Evolutionary conservation across 2,888 invertebrate genomes (phyloP).

Genomic region (Chalcis sispes): DNA sequence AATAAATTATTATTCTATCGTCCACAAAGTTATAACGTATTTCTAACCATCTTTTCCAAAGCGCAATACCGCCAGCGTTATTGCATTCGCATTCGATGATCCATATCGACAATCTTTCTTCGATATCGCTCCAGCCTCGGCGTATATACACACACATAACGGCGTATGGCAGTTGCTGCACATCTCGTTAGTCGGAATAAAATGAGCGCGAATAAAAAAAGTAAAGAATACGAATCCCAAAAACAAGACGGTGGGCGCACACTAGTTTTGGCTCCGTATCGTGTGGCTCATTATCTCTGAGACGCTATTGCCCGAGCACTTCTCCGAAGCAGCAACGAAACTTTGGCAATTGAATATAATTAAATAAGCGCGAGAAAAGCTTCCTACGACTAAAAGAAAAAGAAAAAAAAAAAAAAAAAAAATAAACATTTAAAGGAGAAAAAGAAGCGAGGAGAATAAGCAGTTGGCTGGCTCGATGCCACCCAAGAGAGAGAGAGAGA

Average conservation of each 20-base stretch:
- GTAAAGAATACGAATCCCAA: neutral
- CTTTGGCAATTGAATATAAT: conserved; percentile 75
- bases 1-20: neutral
- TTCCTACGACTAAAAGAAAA: conserved; percentile 4
- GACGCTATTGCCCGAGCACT: conserved; percentile 56
- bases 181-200: conserved; percentile 2
- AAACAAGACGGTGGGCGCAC: neutral
- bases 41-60: neutral
- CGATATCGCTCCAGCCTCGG: neutral
- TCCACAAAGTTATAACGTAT: neutral
- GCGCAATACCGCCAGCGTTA: conserved; percentile 13
- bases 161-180: too few relatives aligned
- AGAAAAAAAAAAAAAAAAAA: conserved; percentile 23
- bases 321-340: conserved; percentile 63
- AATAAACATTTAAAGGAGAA: neutral
- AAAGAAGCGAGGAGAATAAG: conserved; percentile 24
- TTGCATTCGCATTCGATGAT: conserved; percentile 24
- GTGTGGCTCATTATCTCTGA: conserved; percentile 42
- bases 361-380: conserved; percentile 65
- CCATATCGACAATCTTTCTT: conserved; percentile 5
- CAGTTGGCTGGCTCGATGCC: conserved; percentile 68
- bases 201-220: conserved; percentile 5
- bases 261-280: conserved; percentile 38
- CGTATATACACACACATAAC: too few relatives aligned
- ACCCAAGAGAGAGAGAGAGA: too few relatives aligned